Conservation (phyloP, 2,888 invertebrate genomes). For the Luperina testacea region DNA sequence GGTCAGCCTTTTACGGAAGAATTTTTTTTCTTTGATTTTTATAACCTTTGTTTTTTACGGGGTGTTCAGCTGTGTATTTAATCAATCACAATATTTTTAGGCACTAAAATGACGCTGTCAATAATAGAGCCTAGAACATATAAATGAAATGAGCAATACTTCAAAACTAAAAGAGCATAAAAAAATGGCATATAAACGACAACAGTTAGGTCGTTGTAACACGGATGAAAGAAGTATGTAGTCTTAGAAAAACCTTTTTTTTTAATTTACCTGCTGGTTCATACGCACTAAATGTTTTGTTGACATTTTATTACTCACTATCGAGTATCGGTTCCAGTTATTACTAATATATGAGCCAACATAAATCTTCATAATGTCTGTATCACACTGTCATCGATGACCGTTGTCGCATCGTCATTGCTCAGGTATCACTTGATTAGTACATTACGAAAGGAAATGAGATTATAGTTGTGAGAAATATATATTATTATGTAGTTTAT, state of each 20-base stretch:
- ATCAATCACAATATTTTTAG: neutral
- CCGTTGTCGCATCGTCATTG: conserved; percentile 39
- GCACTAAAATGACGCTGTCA: neutral
- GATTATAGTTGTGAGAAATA: conserved; percentile 45
- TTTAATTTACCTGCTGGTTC: conserved; percentile 29
- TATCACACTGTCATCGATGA: conserved; percentile 23
- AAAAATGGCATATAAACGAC: neutral
- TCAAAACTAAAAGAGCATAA: neutral
- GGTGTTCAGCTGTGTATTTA: neutral
- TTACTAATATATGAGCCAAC: conserved; percentile 26
- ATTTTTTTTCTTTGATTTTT: neutral
- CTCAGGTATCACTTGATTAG: conserved; percentile 42
- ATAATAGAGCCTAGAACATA: neutral
- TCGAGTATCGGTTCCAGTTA: conserved; percentile 28
- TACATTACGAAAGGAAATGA: conserved; percentile 54
- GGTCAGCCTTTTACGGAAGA: neutral
- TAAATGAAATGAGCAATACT: neutral
- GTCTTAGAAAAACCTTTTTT: neutral
- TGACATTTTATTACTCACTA: conserved; percentile 48
- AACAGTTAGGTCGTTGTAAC: neutral
- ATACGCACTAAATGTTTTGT: conserved; percentile 37
- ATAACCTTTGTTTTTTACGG: neutral
- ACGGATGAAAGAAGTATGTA: neutral
- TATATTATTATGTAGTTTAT: conserved; percentile 2
- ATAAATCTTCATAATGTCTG: conserved; percentile 11